These are phyloP conservation scores for Rutpela maculata DNA, from an alignment of 2,888 invertebrate species.

Conservation along the genomic window DNA sequence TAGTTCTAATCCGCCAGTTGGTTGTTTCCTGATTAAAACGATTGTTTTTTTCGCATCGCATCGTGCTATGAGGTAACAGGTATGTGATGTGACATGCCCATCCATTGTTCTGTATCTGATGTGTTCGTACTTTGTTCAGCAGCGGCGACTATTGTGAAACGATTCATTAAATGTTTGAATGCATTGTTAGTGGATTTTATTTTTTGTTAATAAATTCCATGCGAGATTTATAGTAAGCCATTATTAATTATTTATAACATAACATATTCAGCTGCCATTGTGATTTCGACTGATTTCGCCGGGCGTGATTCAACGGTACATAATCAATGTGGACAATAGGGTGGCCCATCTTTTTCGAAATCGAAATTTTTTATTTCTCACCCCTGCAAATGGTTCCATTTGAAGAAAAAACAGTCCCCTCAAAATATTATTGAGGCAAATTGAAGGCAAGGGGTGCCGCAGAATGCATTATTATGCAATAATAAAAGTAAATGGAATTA, in stretches of 20 bases:
- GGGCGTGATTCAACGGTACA: background rate
- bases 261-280: background rate
- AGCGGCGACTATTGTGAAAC: constrained; percentile 24
- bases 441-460: too few relatives aligned
- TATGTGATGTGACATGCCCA: constrained; percentile 39
- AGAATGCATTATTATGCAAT: too few relatives aligned
- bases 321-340: background rate
- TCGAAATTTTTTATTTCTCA: too few relatives aligned
- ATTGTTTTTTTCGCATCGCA: constrained; percentile 8
- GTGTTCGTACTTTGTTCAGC: constrained; percentile 22
- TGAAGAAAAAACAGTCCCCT: too few relatives aligned
- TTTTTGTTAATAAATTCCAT: constrained; percentile 15
- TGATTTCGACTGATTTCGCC: background rate
- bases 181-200: constrained; percentile 20
- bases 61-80: constrained; percentile 26
- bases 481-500: too few relatives aligned
- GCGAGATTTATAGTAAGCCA: background rate
- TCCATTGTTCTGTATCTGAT: constrained; percentile 35
- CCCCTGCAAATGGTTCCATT: too few relatives aligned
- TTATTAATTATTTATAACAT: constrained; percentile 23
- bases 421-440: too few relatives aligned
- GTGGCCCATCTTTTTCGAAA: too few relatives aligned
- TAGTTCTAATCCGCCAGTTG: constrained; percentile 1
- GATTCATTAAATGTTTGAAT: constrained; percentile 16
- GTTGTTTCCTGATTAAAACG: constrained; percentile 15